A percentile compares a stretch with the other conserved stretches of the same genome.
Evolutionary conservation across 2,113 vertebrate species (phyloP).

Genomic region (Lethenteron camtschaticum): DNA sequence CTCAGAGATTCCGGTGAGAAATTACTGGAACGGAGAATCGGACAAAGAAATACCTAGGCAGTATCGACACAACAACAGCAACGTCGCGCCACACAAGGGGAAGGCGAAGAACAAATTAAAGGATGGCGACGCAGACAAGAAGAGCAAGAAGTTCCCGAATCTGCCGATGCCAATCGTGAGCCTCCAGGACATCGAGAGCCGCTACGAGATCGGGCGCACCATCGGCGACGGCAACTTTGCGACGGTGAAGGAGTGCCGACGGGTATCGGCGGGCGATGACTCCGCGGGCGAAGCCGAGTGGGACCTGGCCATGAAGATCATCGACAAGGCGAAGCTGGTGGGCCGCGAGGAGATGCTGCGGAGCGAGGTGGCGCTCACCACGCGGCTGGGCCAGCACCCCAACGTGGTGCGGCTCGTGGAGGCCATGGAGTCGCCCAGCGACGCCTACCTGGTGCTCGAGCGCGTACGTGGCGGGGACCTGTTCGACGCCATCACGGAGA

Average conservation of each 20-base stretch:
- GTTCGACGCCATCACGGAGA: constrained; percentile 72
- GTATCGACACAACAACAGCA: too few species aligned
- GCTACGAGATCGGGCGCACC: constrained; percentile 49
- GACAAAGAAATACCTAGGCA: too few species aligned
- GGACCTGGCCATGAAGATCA: constrained; percentile 61
- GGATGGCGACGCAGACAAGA: too few species aligned
- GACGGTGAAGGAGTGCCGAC: constrained; percentile 49
- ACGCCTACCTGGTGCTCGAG: constrained; percentile 75
- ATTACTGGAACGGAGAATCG: too few species aligned
- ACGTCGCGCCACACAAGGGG: too few species aligned
- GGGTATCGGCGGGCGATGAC: constrained; percentile 12
- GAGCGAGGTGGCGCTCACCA: constrained; percentile 67
- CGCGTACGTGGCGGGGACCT: constrained; percentile 69
- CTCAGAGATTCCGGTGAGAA: too few species aligned
- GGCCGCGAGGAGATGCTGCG: constrained; percentile 83
- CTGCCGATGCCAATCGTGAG: too few species aligned
- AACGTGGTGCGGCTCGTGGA: constrained; percentile 59
- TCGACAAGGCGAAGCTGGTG: constrained; percentile 58
- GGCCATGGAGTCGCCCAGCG: constrained; percentile 47
- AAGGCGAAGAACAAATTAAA: too few species aligned
- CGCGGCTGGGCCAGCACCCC: constrained; percentile 43
- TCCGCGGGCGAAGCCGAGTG: constrained; percentile 11
- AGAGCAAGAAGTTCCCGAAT: too few species aligned
- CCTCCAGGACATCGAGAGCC: constrained; percentile 18
- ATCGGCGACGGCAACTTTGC: constrained; percentile 91